Evolutionary conservation across 2,113 vertebrate genomes (phyloP), one percentile per base, ranked within the genome.

Genomic region (Pterocles orientalis): DNA sequence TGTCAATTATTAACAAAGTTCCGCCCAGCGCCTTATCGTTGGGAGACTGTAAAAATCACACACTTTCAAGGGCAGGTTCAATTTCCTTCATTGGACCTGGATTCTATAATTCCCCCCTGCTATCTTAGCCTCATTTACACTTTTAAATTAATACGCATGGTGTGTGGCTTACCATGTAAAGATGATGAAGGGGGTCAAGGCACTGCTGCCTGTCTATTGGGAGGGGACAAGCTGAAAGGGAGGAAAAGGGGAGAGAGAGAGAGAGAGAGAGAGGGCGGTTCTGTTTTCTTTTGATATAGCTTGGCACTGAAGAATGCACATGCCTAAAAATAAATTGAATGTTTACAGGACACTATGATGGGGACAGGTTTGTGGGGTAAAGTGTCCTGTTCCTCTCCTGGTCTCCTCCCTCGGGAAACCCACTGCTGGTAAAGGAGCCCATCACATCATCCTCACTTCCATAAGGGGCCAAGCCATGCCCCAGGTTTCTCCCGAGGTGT

Each of bases 1-100:
- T 3, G 85, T 96, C 56, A 96, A 96, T 96, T 91, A 96, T 95
- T 94, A 93, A 95, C 94, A 33, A 72, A 88, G 39, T 91, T 90
- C 90, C 79, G 56, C 90, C 90, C 82, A 71, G 13, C 1, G 4
- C 71, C 68, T 90, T 94, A 92, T 83, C 86, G 28, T 2, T 28
- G 51, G 23, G n/a, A 92, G 57, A 18, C 79, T 91, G 82, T 47
- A 94, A 93, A 89, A 90, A 70, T 80, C 39, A 53, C 53, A 41
- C 51, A 2, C 82, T 90, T 85, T 69, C 58, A 96, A 96, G 51
- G 82, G 50, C 71, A 91, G 20, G 60, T 80, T 91, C 4, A 7
- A 12, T 51, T 89, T 70, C 50, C 23, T 80, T 82, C 5, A 1
- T 64, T 65, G 66, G 54, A 58, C 50, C 84, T 34, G 39, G 23